These are phyloP conservation scores for Neolamprologus hecqui DNA, from an alignment of 2,113 vertebrate species.

Conservation along the genomic window DNA sequence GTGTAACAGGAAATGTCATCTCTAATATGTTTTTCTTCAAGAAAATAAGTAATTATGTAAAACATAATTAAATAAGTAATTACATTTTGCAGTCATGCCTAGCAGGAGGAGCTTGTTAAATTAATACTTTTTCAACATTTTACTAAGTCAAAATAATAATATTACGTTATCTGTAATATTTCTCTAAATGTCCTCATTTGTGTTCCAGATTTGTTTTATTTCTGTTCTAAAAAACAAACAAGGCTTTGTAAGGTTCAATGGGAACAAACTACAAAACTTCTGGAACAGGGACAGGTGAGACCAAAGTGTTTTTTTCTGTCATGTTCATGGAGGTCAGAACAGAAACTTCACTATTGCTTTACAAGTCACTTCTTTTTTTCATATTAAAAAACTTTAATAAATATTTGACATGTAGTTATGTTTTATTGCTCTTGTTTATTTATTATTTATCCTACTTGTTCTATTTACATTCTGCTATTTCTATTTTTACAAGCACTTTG, in stretches of 20 bases:
- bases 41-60: neutral
- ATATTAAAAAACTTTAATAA: rapidly evolving
- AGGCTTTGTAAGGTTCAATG: rapidly evolving
- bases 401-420: neutral
- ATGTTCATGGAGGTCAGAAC: neutral
- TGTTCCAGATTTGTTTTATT: neutral
- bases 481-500: neutral
- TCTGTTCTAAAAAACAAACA: neutral
- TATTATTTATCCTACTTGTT: neutral
- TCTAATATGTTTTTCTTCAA: neutral
- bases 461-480: neutral
- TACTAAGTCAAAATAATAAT: neutral
- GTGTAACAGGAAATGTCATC: neutral
- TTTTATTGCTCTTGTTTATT: neutral
- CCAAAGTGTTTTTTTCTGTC: neutral
- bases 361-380: neutral
- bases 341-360: neutral
- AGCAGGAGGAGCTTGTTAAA: neutral
- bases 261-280: neutral
- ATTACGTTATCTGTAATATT: neutral
- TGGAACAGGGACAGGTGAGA: neutral
- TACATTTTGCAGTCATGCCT: neutral
- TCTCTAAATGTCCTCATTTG: neutral
- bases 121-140: neutral
- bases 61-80: neutral